Base-by-base conservation (phyloP, 2,113 vertebrate genomes). In the Physeter macrocephalus region DNA sequence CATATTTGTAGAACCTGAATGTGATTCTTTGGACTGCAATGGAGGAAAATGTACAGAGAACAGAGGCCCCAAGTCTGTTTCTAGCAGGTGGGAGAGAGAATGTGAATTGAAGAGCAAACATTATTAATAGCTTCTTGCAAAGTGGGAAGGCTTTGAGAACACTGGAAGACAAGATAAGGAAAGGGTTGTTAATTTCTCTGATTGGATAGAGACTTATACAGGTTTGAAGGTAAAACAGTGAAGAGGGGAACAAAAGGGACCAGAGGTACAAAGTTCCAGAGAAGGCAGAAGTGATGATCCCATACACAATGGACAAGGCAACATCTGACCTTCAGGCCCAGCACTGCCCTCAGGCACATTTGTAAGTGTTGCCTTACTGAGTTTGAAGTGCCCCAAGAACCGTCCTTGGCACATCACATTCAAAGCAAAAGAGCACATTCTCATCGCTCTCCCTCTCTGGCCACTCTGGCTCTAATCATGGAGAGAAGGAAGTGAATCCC, bases 61-160 rank as follows among this genome's bases (percentile, higher is more conserved):
- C 6, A 6, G 27, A 3, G 34, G 20, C 46, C 41, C 43, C 13
- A 8, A 39, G 34, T 43, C 43, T 25, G 7, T 67, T n/a, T 77
- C 61, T 10, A 43, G 64, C 0, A 0, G 21, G 29, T 3, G 2
- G 23, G 2, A 43, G 14, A 87, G 21, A 0, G 15, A 54, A 5
- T 29, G 31, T 10, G 62, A n/a, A 49, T 20, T 5, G 0, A 25
- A 43, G 36, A n/a, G 36, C 14, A 21, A 11, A 77, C 39, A 15
- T 20, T 21, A n/a, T 31, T 67, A 29, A 31, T 3, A 17, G 46
- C 21, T 27, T 27, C 49, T 12, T 61, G 29, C 46, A 43, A 61
- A 64, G 59, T 3, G 1, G 21, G 11, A 52, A 57, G 92, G 36
- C 10, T 64, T 27, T 61, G 1, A 41, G n/a, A 14, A 20, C 25